A percentile compares a stretch with the other conserved stretches of the same genome.
Conservation (phyloP, 1,140 invertebrate species). For the Maniola jurtina region DNA sequence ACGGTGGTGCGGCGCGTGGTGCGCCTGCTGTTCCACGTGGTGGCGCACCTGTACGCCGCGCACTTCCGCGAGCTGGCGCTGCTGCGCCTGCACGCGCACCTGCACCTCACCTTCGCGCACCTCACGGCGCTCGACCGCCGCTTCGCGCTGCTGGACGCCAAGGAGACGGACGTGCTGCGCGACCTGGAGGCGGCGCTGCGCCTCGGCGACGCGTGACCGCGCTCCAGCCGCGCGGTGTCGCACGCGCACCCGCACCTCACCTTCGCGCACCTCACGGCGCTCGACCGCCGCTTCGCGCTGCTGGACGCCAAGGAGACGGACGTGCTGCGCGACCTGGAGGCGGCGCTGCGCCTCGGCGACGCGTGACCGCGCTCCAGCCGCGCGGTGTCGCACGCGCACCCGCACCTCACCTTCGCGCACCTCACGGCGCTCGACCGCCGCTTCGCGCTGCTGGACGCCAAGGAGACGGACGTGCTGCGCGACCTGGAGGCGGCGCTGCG, state of each 20-base stretch:
- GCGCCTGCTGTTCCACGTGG: slow-evolving; percentile 96
- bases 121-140: slow-evolving; percentile 91
- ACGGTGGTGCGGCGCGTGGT: slow-evolving; percentile 97
- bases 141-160: slow-evolving; percentile 96
- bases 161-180: slow-evolving; percentile 95
- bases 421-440: slow-evolving; percentile 91
- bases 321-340: slow-evolving; percentile 82
- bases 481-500: slow-evolving; percentile 84
- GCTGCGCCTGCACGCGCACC: slow-evolving; percentile 94
- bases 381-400: slow-evolving; percentile 95
- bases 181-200: slow-evolving; percentile 84
- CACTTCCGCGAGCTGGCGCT: slow-evolving; percentile 97
- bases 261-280: slow-evolving; percentile 96
- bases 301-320: slow-evolving; percentile 98
- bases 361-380: slow-evolving; percentile 96
- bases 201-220: slow-evolving; percentile 92
- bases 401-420: slow-evolving; percentile 98
- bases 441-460: slow-evolving; percentile 96
- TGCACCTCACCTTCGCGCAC: slow-evolving; percentile 98
- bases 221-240: too few relatives aligned
- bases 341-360: slow-evolving; percentile 91
- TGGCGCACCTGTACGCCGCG: slow-evolving; percentile 98
- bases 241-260: slow-evolving; percentile 97
- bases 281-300: slow-evolving; percentile 91
- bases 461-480: slow-evolving; percentile 95